Evolutionary conservation across 30 jellyfish, hydroid and myxozoan species (phyloP), one percentile per base, ranked within the genome.

Genomic region (Chrysaora quinquecirrha): DNA sequence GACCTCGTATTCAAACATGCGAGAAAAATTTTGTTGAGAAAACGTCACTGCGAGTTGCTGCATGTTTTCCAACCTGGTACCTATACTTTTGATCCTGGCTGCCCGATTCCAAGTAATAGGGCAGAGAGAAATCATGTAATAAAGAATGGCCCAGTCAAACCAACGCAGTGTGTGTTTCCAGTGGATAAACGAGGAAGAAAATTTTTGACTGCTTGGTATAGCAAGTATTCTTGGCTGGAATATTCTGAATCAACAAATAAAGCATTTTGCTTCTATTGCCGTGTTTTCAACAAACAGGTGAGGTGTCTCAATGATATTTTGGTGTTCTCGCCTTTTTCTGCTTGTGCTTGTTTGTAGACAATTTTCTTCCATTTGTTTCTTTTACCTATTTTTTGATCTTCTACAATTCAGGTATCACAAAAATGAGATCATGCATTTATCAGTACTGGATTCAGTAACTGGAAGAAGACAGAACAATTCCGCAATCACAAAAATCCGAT

Each of bases 141-240:
- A 12, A 48, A 3, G 32, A 48, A 48, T 18, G 86, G 86, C 43
- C 86, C 86, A 48, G 48, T 73, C 23, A 82, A 73, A 73, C 78
- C 78, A 46, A 73, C 22, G 54, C 82, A 70, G 7, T 43, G 30
- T 29, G 78, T 49, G 62, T 73, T 46, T 73, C 86, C 86, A 46
- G 78, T 50, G 19, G 78, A 43, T 56, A 73, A 23, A 3, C 81
- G 49, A 19, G 81, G 81, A 48, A 48, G 64, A 48, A 30, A 50
- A 30, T 66, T 66, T 21, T 66, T 66, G 67, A 25, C 61, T 3
- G 22, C 25, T 3, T 66, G 78, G 78, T 66, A 66, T 66, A 66
- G 67, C 21, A 66, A 30, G 61, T 30, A 66, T 22, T 66, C 14
- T 21, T 66, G 64, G 78, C 31, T 66, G 64, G 78, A 66, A 21